Conservation (phyloP, 2,113 vertebrate species). For the Rafetus swinhoei region DNA sequence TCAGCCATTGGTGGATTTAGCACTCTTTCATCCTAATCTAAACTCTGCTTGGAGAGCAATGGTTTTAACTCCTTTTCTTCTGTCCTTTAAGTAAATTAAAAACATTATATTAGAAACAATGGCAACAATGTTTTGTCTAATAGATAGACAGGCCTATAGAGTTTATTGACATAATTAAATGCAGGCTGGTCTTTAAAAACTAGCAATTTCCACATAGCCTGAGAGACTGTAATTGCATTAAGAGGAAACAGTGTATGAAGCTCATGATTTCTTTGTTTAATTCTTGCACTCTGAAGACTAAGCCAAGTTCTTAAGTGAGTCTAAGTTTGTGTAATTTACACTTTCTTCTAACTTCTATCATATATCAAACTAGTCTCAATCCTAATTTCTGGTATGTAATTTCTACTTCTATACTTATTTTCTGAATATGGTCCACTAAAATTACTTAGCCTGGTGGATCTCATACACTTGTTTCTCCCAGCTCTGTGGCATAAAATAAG, state of each 20-base stretch:
- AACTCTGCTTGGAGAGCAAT: conserved; percentile 40
- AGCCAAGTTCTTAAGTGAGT: neutral
- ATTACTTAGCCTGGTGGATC: neutral
- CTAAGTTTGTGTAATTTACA: neutral
- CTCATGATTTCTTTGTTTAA: conserved; percentile 15
- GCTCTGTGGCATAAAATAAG: neutral
- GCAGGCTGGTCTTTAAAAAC: conserved; percentile 52
- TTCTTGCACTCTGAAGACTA: neutral
- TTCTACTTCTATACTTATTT: neutral
- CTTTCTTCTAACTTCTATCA: neutral
- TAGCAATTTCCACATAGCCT: conserved; percentile 40
- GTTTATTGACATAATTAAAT: conserved; percentile 63
- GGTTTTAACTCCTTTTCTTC: conserved; percentile 56
- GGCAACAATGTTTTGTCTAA: conserved; percentile 62
- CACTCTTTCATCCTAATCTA: conserved; percentile 25
- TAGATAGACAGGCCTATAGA: conserved; percentile 41
- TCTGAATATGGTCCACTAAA: neutral
- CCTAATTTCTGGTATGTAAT: neutral
- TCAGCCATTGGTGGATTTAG: conserved; percentile 40
- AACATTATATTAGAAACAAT: conserved; percentile 59
- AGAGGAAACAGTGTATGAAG: conserved; percentile 31
- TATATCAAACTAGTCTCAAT: neutral
- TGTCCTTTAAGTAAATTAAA: conserved; percentile 61
- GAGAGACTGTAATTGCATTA: conserved; percentile 43
- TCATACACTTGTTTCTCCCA: neutral